Conservation (phyloP, 53 echinoderm and acorn worm species). For the Mesocentrotus franciscanus region DNA sequence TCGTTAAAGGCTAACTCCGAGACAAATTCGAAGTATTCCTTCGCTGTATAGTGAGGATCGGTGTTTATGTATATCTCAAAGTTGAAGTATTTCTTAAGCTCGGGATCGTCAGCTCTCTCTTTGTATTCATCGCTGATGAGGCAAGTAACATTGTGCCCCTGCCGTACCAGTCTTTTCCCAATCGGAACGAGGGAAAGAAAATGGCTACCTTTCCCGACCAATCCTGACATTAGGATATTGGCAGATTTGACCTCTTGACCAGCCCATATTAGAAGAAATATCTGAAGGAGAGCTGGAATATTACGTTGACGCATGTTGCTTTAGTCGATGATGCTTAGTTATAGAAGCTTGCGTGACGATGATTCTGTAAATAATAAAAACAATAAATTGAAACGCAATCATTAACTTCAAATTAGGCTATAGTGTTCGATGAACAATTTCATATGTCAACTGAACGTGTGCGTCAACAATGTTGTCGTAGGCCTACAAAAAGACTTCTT, state of each 20-base stretch:
- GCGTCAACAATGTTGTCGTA: no score
- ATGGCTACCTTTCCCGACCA: slow-evolving; percentile 43
- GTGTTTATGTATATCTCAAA: neutral
- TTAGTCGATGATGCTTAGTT: neutral
- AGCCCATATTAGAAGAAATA: neutral
- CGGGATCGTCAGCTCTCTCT: neutral
- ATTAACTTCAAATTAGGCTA: no score
- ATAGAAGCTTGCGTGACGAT: no score
- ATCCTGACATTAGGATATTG: slow-evolving; percentile 22
- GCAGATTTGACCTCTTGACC: neutral
- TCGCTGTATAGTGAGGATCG: neutral
- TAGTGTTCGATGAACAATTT: no score
- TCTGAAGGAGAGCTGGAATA: neutral
- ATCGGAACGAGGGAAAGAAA: slow-evolving; percentile 31
- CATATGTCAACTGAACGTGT: no score
- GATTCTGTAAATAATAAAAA: no score
- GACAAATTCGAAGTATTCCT: neutral
- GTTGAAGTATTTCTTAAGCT: neutral
- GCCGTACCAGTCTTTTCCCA: slow-evolving; percentile 33
- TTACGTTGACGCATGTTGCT: neutral
- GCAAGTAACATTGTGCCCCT: slow-evolving; percentile 32
- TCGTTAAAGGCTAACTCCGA: neutral
- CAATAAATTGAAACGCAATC: no score
- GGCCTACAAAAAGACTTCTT: no score
- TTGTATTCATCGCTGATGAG: slow-evolving; percentile 25